phyloP scores from a whole-genome alignment of 1,140 invertebrate genomes.

The Bombus fervidus region DNA sequence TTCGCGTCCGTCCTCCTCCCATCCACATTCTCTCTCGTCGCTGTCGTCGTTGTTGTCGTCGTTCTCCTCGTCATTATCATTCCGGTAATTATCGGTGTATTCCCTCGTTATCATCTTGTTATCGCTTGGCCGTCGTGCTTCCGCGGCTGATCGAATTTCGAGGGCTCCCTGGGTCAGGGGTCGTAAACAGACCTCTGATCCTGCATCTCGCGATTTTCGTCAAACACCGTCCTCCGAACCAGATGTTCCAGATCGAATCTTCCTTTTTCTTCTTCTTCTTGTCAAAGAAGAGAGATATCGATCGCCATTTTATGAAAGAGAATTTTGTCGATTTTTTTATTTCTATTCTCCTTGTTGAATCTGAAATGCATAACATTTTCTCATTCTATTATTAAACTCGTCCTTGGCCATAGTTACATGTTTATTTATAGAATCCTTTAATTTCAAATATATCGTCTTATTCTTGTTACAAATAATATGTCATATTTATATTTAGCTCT shows the following conservation, averaged over 20 bases:
- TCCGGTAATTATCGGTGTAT: slow-evolving; percentile 79
- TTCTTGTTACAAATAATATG: too few species aligned
- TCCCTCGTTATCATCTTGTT: slow-evolving; percentile 79
- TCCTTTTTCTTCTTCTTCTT: not conserved
- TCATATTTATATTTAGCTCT: too few species aligned
- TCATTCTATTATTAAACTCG: too few species aligned
- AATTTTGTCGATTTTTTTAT: too few species aligned
- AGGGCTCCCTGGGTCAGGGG: slow-evolving; percentile 15
- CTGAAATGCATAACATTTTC: too few species aligned
- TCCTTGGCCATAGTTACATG: too few species aligned
- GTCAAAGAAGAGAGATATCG: not conserved
- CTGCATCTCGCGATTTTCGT: slow-evolving; percentile 8
- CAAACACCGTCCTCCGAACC: not conserved
- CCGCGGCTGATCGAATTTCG: slow-evolving; percentile 61
- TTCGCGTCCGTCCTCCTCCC: not conserved
- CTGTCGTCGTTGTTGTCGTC: slow-evolving; percentile 48
- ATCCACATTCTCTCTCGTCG: slow-evolving; percentile 24
- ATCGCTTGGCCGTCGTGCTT: slow-evolving; percentile 70
- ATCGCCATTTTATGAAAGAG: too few species aligned
- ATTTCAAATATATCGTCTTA: too few species aligned
- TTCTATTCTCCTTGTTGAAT: too few species aligned
- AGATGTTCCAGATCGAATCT: not conserved
- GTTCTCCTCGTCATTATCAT: slow-evolving; percentile 78
- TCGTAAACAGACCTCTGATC: not conserved
- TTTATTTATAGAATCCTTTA: too few species aligned